Evolutionary conservation across 2,888 invertebrate genomes (phyloP).

Genomic region (Sphinx pinastri): DNA sequence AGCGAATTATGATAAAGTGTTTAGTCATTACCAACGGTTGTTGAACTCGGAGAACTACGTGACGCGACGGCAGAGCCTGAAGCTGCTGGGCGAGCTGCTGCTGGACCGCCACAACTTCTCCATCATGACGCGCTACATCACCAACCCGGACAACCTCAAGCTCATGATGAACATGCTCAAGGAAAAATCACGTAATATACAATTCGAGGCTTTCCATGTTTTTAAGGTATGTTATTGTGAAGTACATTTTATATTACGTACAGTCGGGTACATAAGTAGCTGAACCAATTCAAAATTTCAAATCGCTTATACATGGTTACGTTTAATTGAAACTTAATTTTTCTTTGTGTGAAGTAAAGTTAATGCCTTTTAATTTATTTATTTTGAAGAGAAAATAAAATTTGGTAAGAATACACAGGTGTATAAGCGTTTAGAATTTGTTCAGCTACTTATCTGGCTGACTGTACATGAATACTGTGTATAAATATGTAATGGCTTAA

Average conservation of each 20-base stretch:
- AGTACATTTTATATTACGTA: neutral
- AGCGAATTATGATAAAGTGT: slow-evolving; percentile 99
- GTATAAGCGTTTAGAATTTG: too few relatives aligned
- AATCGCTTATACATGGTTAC: too few relatives aligned
- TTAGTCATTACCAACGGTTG: slow-evolving; percentile 97
- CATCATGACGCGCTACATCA: slow-evolving; percentile 99
- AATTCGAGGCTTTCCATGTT: slow-evolving; percentile 99
- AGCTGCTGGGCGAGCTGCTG: slow-evolving; percentile 97
- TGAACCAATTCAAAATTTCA: too few relatives aligned
- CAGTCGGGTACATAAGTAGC: slow-evolving; percentile 19
- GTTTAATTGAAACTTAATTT: too few relatives aligned
- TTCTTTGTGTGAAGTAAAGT: too few relatives aligned
- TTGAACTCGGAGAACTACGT: slow-evolving; percentile 99
- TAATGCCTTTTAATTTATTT: too few relatives aligned
- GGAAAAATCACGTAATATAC: slow-evolving; percentile 99
- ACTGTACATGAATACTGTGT: too few relatives aligned
- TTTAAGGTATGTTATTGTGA: slow-evolving; percentile 92
- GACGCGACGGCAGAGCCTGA: slow-evolving; percentile 98
- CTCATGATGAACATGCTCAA: slow-evolving; percentile 99
- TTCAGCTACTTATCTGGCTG: too few relatives aligned
- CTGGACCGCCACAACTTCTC: slow-evolving; percentile 99
- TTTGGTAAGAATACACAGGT: too few relatives aligned
- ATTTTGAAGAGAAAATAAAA: too few relatives aligned
- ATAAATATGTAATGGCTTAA: too few relatives aligned
- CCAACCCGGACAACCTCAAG: slow-evolving; percentile 99